phyloP scores from a whole-genome alignment of 2,113 vertebrate genomes.

The Zosterops pallidus region DNA sequence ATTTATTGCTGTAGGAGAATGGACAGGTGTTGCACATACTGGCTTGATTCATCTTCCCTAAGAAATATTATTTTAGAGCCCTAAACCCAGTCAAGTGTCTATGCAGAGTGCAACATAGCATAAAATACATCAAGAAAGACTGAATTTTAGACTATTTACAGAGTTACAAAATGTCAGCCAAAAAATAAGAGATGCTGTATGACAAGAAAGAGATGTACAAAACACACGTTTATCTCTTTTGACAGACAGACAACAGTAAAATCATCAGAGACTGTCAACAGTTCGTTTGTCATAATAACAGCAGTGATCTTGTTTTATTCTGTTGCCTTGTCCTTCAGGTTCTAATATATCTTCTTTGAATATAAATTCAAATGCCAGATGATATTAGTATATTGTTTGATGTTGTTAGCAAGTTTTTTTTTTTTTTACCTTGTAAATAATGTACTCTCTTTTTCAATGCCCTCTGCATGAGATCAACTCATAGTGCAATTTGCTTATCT shows the following conservation, averaged over 20 bases:
- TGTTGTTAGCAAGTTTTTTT: not conserved
- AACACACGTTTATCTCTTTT: not conserved
- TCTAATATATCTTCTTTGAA: conserved; percentile 1
- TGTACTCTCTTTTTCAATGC: not conserved
- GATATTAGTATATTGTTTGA: not conserved
- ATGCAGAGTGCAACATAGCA: not conserved
- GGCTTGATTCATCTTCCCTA: not conserved
- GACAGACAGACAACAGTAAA: not conserved
- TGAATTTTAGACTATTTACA: not conserved
- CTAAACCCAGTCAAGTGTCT: not conserved
- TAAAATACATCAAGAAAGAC: not conserved
- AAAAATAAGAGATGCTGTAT: not conserved
- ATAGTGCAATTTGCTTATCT: not conserved
- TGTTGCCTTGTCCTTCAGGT: not conserved
- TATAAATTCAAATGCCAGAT: conserved; percentile 29
- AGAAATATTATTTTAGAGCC: not conserved
- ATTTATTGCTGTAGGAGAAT: not conserved
- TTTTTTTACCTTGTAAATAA: not conserved
- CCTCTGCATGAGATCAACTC: not conserved
- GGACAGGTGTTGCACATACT: not conserved
- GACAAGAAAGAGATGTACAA: not conserved
- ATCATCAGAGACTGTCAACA: not conserved
- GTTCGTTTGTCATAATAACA: not conserved
- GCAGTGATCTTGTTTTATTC: not conserved
- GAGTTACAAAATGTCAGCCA: not conserved